Base-by-base conservation (phyloP, 2,797 vertebrate species). In the Danio choprae region DNA sequence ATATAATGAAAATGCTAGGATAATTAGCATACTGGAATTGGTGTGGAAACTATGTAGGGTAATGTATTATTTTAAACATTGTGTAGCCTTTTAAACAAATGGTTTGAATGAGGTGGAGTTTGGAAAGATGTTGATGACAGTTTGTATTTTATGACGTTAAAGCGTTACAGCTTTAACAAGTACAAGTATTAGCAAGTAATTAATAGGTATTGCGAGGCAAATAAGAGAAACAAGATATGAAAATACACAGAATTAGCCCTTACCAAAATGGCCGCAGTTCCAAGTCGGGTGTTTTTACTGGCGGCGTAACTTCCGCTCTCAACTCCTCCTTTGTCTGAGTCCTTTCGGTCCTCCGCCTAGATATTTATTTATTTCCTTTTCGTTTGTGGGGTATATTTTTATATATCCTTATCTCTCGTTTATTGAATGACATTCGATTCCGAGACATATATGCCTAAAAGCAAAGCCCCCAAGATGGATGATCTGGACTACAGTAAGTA, bases 381-480 rank as follows among this genome's bases (percentile, higher is more conserved):
- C 64, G 70, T 88, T 88, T 86, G 82, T 86, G 86, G 92, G 92
- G 93, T 94, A 93, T 94, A 93, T 94, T 93, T 86, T 80, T 81
- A 93, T 94, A 94, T 94, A 93, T 94, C 91, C 92, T 53, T 75
- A 71, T 76, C 58, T 90, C 92, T 92, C 81, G 69, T 87, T 91
- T 84, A 87, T 92, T 95, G 93, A 92, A 95, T 95, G 94, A 95
- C 94, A 93, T 90, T 95, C 94, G 92, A 94, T 87, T 93, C 92
- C 92, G 93, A 94, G 87, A 90, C 93, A 94, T 95, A 93, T 91
- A 95, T 95, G 94, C 94, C 94, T 94, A 95, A 95, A 93, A 95
- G 91, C 91, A 95, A 95, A 95, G 91, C 94, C 84, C 94, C 94
- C 84, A 95, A 94, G 91, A 95, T 95, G 94, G 94, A 95, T 90